Conservation (phyloP, 1,140 invertebrate species). For the Brachionus manjavacas region DNA sequence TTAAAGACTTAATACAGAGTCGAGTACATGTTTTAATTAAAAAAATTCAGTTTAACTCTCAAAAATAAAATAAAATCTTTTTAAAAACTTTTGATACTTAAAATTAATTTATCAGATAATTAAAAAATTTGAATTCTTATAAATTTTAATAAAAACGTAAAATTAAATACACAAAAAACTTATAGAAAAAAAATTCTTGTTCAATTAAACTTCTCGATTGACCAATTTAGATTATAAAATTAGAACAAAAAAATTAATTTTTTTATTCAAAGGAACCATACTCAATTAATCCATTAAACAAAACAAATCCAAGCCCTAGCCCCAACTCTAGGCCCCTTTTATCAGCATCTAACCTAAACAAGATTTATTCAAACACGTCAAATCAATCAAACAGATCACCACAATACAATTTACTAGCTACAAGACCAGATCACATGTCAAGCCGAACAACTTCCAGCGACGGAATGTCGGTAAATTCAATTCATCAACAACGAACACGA, state of each 20-base stretch:
- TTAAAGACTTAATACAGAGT: too few species aligned
- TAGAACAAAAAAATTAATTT: not conserved
- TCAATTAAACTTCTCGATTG: not conserved
- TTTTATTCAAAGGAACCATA: not conserved
- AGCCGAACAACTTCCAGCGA: not conserved
- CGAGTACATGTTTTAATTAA: too few species aligned
- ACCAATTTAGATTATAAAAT: not conserved
- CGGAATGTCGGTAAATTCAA: not conserved
- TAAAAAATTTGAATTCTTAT: too few species aligned
- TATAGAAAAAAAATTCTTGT: too few species aligned
- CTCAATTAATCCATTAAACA: not conserved
- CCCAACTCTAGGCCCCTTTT: not conserved
- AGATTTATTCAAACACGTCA: not conserved
- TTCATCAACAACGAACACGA: conserved; percentile 12
- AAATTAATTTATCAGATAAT: too few species aligned
- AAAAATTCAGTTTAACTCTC: too few species aligned
- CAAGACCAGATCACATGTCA: not conserved
- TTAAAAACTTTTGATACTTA: too few species aligned
- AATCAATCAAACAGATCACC: not conserved
- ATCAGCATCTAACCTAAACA: conserved; percentile 7
- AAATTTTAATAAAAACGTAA: too few species aligned
- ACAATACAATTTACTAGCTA: not conserved
- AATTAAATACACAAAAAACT: too few species aligned
- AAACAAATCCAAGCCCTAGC: not conserved
- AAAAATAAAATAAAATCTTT: too few species aligned